Base-by-base conservation (phyloP, 1,140 invertebrate genomes). In the Diuraphis noxia region DNA sequence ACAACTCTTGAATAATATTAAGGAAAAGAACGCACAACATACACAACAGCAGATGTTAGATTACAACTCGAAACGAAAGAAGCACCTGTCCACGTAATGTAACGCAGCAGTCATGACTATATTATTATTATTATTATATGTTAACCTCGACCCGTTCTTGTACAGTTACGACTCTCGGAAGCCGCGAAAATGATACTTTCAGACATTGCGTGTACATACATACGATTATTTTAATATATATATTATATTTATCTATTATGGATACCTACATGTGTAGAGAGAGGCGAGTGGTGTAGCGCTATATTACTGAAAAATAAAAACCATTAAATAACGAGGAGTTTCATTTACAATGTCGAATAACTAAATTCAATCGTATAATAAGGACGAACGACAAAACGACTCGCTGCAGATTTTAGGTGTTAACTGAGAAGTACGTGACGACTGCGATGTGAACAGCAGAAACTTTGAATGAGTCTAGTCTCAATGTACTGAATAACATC, bases 41-140 rank as follows among this genome's bases (percentile, higher is more conserved):
- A 84, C 38, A 46, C 41, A 87, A 56, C 86, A 88, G 86, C 86
- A 88, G 86, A 88, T 88, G 86, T 88, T 88, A 56, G 86, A 88
- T 88, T 88, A 88, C 30, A 38, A 88, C 1, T 88, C 21, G 34
- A 52, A 63, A 56, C 8, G 36, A 88, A 88, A 88, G 38, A 40
- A 88, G 38, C 86, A 88, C 86, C 86, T 88, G 86, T 88, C 86
- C 40, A 30, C 40, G 17, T 63, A 63, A n/a, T 38, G 23, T 56
- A 88, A 63, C 46, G 38, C 40, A 88, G 56, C 56, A 72, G 56
- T 72, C 56, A n/a, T n/a, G 34, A 30, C n/a, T n/a, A 72, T n/a
- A 43, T 43, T 46, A 46, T 46, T 46, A 46, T 46, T 49, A 49
- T 49, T 49, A 49, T 21, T 49, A 63, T 72, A 72, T 30, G 49